phyloP scores from a whole-genome alignment of 1,140 invertebrate species.

The Zaprionus inermis region DNA sequence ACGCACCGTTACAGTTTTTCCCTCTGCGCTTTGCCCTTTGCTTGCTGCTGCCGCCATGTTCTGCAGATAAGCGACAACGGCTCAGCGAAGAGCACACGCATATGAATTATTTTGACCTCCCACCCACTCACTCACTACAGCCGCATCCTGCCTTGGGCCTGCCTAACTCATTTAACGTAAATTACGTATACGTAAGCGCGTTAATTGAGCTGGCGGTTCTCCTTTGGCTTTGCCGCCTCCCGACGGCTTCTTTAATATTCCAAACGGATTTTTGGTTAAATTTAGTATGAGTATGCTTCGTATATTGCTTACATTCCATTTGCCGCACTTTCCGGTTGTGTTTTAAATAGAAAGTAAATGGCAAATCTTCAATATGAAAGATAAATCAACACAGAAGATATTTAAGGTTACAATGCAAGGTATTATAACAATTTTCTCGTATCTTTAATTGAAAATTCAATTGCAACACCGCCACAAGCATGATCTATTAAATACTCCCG shows the following conservation, averaged over 20 bases:
- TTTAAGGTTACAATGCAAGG: too few species aligned
- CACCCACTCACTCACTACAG: background rate
- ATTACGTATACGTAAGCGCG: slow-evolving; percentile 32
- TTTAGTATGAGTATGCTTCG: background rate
- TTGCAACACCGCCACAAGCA: background rate
- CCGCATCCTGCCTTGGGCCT: background rate
- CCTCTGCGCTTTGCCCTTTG: slow-evolving; percentile 2
- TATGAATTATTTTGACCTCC: slow-evolving; percentile 19
- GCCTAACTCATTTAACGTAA: slow-evolving; percentile 39
- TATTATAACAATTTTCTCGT: background rate
- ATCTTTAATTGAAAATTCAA: background rate
- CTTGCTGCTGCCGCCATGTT: slow-evolving; percentile 45
- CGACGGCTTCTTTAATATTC: background rate
- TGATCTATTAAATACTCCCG: background rate
- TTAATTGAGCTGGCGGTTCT: slow-evolving; percentile 24
- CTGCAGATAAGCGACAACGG: slow-evolving; percentile 68
- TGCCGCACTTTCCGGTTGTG: too few species aligned
- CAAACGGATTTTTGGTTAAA: background rate
- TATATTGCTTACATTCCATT: background rate
- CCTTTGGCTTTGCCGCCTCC: background rate
- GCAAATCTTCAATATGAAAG: too few species aligned
- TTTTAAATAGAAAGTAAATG: too few species aligned
- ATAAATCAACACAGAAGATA: too few species aligned
- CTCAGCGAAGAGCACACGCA: slow-evolving; percentile 27
- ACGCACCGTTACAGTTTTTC: slow-evolving; percentile 50